Evolutionary conservation across 2,797 vertebrate species (phyloP).

Genomic region (Podarcis lilfordi): DNA sequence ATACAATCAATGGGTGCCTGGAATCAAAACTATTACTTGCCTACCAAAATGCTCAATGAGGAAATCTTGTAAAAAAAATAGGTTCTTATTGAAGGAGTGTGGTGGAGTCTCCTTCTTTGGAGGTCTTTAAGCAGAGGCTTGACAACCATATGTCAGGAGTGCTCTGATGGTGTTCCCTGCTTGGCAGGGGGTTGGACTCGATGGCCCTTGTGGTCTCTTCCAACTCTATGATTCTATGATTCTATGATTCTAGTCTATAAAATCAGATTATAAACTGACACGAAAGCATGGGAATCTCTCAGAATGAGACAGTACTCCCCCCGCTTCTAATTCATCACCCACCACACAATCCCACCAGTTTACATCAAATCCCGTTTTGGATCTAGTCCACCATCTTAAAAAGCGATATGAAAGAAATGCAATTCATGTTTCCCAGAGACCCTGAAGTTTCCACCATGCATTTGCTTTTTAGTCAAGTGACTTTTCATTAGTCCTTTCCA

Average conservation of each 20-base stretch:
- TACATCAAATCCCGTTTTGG: constrained; percentile 9
- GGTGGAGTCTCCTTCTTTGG: no score
- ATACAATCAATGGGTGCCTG: no score
- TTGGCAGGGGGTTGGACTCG: no score
- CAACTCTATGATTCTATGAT: no score
- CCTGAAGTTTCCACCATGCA: constrained; percentile 33
- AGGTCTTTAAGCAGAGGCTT: no score
- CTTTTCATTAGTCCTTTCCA: constrained; percentile 47
- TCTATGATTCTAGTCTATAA: no score
- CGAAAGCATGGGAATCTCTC: no score
- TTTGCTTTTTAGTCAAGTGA: constrained; percentile 31
- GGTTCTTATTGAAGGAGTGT: no score
- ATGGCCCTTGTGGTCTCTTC: no score
- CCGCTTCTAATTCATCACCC: not conserved
- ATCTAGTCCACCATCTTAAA: constrained; percentile 26
- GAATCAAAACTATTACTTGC: not conserved
- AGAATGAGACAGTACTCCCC: not conserved
- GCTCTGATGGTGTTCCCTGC: no score
- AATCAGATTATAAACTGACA: no score
- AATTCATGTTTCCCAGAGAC: constrained; percentile 29
- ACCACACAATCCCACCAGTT: not conserved
- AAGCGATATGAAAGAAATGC: constrained; percentile 22
- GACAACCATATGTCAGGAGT: no score
- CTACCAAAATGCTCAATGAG: not conserved
- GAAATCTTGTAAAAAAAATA: not conserved